Base-by-base conservation (phyloP, 2,888 invertebrate species). In the Nomada goodeniana region DNA sequence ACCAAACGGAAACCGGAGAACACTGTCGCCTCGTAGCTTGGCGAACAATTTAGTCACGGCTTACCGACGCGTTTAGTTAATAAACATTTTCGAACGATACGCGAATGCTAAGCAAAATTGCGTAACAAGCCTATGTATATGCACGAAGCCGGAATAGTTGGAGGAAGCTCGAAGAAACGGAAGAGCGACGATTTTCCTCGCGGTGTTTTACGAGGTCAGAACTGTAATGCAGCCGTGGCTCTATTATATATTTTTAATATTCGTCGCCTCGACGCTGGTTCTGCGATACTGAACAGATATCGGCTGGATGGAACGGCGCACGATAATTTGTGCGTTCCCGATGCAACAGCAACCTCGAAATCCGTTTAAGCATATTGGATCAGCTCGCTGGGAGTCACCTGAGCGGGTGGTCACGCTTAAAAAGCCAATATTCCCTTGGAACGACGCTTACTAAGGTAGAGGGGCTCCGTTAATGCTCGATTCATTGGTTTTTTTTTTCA, bases 321-420 rank as follows among this genome's bases (percentile, higher is more conserved):
- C 64, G 52, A 71, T 71, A 73, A 65, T 78, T 70, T 75, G 64
- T 76, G 78, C 72, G 59, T 67, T 69, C 77, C 59, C 65, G 70
- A 71, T 69, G 78, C 69, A 59, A n/a, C 76, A 61, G 70, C 72
- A 83, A 84, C 70, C 73, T 86, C 70, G 61, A 86, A 90, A 90
- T 90, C 90, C 90, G 83, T 85, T 90, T 90, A 89, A 84, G 86
- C 76, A 89, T 90, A 90, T 90, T 90, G 89, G 90, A 90, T 90
- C 87, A 90, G 76, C 36, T 55, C 18, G 63, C 42, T 18, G 47
- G 76, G 26, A 70, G 61, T 59, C 59, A 65, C 71, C 50, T 55
- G 18, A 13, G 53, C 55, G 64, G 78, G 84, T 68, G 80, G 76
- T 78, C 73, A 67, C 80, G n/a, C 67, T 85, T 83, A 83, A 87